These are phyloP conservation scores for Melieria crassipennis DNA, from an alignment of 2,888 invertebrate species.

Conservation along the genomic window DNA sequence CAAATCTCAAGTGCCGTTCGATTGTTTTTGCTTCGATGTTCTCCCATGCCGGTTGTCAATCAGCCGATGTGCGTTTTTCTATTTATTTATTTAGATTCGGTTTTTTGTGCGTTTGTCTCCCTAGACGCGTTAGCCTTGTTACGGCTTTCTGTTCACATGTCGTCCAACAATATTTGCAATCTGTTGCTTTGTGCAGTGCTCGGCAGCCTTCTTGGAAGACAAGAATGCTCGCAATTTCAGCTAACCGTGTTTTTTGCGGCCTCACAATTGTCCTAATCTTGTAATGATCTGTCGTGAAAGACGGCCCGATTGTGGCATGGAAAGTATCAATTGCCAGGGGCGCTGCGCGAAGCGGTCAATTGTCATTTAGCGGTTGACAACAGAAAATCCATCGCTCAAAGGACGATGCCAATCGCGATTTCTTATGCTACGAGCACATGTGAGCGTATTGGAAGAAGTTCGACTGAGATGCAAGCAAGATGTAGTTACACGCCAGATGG, in stretches of 20 bases:
- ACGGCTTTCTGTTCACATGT: neutral
- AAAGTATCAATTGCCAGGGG: constrained; percentile 27
- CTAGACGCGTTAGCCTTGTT: too few species aligned
- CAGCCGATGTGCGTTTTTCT: neutral
- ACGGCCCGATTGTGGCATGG: neutral
- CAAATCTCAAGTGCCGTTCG: constrained; percentile 11
- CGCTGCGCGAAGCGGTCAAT: too few species aligned
- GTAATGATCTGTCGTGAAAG: constrained; percentile 40
- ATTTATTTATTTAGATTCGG: too few species aligned
- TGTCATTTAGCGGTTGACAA: too few species aligned
- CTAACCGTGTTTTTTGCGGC: constrained; percentile 19
- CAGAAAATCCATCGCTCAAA: too few species aligned
- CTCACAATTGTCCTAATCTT: constrained; percentile 30
- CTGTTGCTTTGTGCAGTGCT: constrained; percentile 1
- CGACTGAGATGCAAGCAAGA: too few species aligned
- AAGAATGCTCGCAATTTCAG: constrained; percentile 38
- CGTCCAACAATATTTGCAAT: constrained; percentile 19
- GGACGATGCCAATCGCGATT: too few species aligned
- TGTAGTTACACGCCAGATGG: too few species aligned
- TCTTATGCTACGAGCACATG: too few species aligned
- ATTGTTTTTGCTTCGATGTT: constrained; percentile 5
- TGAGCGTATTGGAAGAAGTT: too few species aligned
- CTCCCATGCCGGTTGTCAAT: constrained; percentile 10
- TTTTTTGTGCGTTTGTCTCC: too few species aligned
- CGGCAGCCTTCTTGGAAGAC: constrained; percentile 46